These are phyloP conservation scores for Microtus montanus DNA, from an alignment of 2,113 vertebrate species.

Conservation along the genomic window DNA sequence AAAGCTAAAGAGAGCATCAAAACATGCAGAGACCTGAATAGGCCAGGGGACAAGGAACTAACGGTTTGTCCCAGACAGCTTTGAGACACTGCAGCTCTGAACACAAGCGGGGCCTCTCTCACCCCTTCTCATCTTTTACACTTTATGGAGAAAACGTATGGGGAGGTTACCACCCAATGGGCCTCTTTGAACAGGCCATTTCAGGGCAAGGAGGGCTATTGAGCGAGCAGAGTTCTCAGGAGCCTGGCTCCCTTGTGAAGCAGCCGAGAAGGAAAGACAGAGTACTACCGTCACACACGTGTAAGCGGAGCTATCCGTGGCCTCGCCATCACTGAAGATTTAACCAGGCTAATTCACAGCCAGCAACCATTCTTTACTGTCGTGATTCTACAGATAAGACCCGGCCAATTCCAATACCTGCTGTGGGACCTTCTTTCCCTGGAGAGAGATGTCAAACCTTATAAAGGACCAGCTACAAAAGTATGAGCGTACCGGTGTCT, in stretches of 20 bases:
- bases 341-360: conserved; percentile 69
- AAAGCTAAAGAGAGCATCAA: conserved; percentile 86
- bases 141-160: conserved; percentile 72
- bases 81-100: conserved; percentile 80
- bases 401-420: not conserved
- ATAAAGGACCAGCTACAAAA: not conserved
- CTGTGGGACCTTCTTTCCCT: not conserved
- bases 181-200: conserved; percentile 49
- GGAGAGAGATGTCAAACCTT: not conserved
- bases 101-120: conserved; percentile 47
- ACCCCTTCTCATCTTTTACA: conserved; percentile 45
- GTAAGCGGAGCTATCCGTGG: conserved; percentile 39
- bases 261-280: conserved; percentile 53
- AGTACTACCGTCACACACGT: conserved; percentile 33
- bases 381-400: conserved; percentile 39
- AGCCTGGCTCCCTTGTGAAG: conserved; percentile 38
- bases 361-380: conserved; percentile 40
- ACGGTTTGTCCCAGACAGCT: conserved; percentile 83
- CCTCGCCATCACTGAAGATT: conserved; percentile 49
- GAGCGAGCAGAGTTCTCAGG: conserved; percentile 33
- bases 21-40: conserved; percentile 81
- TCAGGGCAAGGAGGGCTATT: not conserved
- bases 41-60: conserved; percentile 80
- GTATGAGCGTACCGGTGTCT: no score
- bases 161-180: conserved; percentile 67